These are phyloP conservation scores for Holcopasites calliopsidis DNA, from an alignment of 1,140 invertebrate genomes.

Conservation along the genomic window DNA sequence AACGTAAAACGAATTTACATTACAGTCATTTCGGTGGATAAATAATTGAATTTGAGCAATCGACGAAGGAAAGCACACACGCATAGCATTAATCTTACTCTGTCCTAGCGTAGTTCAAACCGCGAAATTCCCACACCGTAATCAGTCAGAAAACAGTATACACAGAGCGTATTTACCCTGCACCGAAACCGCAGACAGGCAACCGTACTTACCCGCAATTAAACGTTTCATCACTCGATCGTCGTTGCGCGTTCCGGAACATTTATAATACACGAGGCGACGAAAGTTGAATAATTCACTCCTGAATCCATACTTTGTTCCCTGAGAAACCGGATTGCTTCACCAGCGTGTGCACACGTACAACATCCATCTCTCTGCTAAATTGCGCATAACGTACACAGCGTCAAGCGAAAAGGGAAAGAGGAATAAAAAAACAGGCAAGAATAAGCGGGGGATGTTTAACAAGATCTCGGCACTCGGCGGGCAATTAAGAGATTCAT, in stretches of 20 bases:
- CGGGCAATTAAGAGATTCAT: conserved; percentile 22
- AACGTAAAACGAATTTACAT: neutral
- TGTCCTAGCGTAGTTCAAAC: no score
- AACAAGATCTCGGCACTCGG: conserved; percentile 10
- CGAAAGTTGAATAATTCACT: neutral
- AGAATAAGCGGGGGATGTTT: neutral
- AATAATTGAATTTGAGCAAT: no score
- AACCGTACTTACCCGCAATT: neutral
- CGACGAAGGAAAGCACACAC: no score
- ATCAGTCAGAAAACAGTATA: neutral
- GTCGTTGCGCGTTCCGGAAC: neutral
- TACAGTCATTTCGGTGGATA: neutral
- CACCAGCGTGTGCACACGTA: neutral
- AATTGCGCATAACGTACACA: no score
- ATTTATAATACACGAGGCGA: neutral
- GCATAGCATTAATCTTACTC: no score
- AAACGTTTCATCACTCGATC: conserved; percentile 3
- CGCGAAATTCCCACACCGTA: neutral
- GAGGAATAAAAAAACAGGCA: neutral
- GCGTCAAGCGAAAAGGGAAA: no score
- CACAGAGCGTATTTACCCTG: neutral
- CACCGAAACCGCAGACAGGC: neutral
- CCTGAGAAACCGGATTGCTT: neutral
- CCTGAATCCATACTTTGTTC: conserved; percentile 3
- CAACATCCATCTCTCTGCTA: neutral